phyloP scores from a whole-genome alignment of 2,113 vertebrate genomes.

The Microtus richardsoni region DNA sequence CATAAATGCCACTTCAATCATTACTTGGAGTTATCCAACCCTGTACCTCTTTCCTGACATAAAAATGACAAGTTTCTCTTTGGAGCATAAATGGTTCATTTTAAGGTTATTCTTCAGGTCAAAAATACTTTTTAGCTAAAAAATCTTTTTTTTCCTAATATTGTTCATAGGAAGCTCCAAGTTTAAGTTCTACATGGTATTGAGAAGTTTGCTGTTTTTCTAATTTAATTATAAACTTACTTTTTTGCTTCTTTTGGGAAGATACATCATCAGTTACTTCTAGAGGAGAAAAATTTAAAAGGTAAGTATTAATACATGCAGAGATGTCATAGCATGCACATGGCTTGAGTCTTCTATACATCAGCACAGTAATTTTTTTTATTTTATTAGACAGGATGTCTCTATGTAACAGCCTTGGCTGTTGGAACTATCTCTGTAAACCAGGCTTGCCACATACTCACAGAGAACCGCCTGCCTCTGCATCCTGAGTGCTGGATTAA shows the following conservation, averaged over 20 bases:
- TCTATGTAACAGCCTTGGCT: no score
- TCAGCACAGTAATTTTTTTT: not conserved
- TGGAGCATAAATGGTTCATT: slow-evolving; percentile 38
- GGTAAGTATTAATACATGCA: not conserved
- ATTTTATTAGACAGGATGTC: no score
- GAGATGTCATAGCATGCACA: not conserved
- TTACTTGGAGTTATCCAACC: slow-evolving; percentile 12
- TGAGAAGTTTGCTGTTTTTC: not conserved
- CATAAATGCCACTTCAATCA: not conserved
- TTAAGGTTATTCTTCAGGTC: slow-evolving; percentile 35
- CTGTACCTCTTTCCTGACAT: not conserved
- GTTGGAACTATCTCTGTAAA: no score
- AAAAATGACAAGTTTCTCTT: slow-evolving; percentile 35
- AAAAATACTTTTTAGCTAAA: not conserved
- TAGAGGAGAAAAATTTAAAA: slow-evolving; percentile 63
- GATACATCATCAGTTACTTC: slow-evolving; percentile 70
- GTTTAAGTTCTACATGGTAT: not conserved
- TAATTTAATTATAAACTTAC: slow-evolving; percentile 64
- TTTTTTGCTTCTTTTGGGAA: slow-evolving; percentile 73
- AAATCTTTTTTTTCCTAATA: slow-evolving; percentile 15
- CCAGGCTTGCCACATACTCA: no score
- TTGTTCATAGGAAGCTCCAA: not conserved
- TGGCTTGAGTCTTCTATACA: not conserved
- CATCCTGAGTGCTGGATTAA: no score
- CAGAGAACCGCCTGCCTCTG: no score